Evolutionary conservation across 1,140 invertebrate species (phyloP).

Genomic region (Wiebesia pumilae): DNA sequence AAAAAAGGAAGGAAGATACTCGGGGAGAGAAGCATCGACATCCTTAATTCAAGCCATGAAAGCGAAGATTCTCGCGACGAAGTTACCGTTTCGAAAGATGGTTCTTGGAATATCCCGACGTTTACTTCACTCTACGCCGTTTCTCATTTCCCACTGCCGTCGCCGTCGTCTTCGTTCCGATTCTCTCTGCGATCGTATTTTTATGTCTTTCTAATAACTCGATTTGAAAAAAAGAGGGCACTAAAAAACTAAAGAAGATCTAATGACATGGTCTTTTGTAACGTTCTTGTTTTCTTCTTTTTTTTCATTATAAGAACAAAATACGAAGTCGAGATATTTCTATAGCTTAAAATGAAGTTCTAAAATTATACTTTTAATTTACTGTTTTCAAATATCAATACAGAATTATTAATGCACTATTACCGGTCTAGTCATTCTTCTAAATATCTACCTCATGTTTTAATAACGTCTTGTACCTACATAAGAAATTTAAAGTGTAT

Average conservation of each 20-base stretch:
- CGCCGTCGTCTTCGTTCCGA: neutral
- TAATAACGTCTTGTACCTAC: no score
- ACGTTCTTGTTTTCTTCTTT: neutral
- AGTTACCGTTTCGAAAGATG: conserved; percentile 20
- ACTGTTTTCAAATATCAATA: neutral
- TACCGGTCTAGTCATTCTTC: no score
- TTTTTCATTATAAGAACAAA: neutral
- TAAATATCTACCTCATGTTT: no score
- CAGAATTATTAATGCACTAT: no score
- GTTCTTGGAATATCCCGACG: conserved; percentile 27
- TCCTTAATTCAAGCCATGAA: neutral
- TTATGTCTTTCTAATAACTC: neutral
- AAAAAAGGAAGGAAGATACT: no score
- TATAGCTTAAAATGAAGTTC: no score
- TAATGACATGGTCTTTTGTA: neutral
- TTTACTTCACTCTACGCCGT: neutral
- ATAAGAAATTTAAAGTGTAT: no score
- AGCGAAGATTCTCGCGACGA: neutral
- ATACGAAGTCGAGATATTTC: neutral
- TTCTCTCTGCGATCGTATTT: neutral
- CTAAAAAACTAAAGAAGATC: neutral
- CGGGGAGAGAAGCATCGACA: no score
- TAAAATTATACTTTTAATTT: no score
- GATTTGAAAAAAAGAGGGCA: neutral
- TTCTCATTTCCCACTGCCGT: conserved; percentile 43